Conservation (phyloP, 1,140 invertebrate species). For the Panulirus ornatus region DNA sequence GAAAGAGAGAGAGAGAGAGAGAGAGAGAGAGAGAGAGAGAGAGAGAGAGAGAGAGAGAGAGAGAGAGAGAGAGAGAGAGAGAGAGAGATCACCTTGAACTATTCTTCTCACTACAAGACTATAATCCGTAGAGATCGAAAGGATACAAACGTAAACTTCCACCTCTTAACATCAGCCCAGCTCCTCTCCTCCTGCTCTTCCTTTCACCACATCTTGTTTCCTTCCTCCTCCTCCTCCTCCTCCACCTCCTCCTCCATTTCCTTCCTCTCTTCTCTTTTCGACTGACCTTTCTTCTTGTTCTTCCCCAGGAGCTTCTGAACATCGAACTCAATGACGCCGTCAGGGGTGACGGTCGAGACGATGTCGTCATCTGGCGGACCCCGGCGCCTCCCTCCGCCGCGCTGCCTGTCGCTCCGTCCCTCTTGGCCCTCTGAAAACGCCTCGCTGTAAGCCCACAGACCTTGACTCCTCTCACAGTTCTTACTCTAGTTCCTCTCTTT, state of each 20-base stretch:
- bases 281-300: slow-evolving; percentile 69
- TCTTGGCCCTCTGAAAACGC: slow-evolving; percentile 48
- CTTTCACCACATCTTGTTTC: not conserved
- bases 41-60: slow-evolving; percentile 29
- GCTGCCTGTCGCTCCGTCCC: slow-evolving; percentile 11
- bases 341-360: slow-evolving; percentile 70
- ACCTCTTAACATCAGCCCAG: not conserved
- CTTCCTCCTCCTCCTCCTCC: not conserved
- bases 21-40: not conserved
- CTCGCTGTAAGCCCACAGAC: not conserved
- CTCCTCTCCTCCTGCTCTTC: not conserved
- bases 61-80: slow-evolving; percentile 21
- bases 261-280: not conserved
- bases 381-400: not conserved
- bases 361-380: slow-evolving; percentile 31
- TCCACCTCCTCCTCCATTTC: not conserved
- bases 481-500: too few relatives aligned
- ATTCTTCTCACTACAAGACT: not conserved
- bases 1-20: not conserved
- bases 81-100: not conserved
- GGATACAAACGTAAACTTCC: not conserved
- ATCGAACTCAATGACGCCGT: slow-evolving; percentile 72
- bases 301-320: slow-evolving; percentile 70
- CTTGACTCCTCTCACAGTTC: too few relatives aligned
- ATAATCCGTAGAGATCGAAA: not conserved